Conservation (phyloP, 2,113 vertebrate genomes). For the Oreotrochilus melanogaster region DNA sequence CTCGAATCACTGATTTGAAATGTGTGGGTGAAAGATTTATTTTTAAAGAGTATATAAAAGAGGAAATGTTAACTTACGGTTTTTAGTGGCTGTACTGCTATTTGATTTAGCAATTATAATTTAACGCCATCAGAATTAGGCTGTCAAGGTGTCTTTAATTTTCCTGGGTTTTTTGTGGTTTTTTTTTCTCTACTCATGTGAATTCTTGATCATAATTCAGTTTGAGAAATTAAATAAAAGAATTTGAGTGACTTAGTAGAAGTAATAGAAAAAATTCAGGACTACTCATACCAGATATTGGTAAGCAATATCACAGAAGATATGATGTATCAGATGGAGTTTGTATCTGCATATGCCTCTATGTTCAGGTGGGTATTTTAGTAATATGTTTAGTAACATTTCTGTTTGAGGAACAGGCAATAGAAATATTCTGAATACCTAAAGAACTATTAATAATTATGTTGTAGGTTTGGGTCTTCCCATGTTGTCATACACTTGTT, state of each 20-base stretch:
- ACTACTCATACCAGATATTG: neutral
- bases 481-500: fast-evolving
- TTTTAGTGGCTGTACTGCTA: neutral
- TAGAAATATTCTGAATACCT: neutral
- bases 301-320: neutral
- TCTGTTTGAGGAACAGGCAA: neutral
- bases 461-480: neutral
- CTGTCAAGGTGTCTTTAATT: neutral
- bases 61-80: neutral
- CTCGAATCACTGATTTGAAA: neutral
- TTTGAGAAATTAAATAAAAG: neutral
- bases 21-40: neutral
- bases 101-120: neutral
- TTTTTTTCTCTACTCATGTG: neutral
- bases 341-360: neutral
- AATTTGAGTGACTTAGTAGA: neutral
- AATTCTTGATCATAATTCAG: neutral
- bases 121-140: neutral
- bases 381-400: neutral
- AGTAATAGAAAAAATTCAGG: neutral
- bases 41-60: fast-evolving
- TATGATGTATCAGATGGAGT: neutral
- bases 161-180: neutral
- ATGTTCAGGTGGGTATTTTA: neutral
- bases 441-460: neutral